A percentile compares a stretch with the other conserved stretches of the same genome.
phyloP scores from a whole-genome alignment of 2,888 invertebrate species.

The Serripes groenlandicus region DNA sequence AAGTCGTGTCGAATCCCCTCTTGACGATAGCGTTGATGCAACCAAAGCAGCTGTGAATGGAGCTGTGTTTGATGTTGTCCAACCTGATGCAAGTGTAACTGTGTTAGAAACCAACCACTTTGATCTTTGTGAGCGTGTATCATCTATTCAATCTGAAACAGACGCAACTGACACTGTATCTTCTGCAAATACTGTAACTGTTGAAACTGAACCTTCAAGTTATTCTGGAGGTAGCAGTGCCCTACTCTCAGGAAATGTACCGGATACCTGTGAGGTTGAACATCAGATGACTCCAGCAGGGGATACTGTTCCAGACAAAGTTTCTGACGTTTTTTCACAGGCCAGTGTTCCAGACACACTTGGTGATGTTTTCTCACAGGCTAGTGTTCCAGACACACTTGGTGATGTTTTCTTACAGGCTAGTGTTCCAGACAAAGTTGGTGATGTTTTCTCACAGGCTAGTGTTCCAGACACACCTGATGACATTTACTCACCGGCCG shows the following conservation, averaged over 20 bases:
- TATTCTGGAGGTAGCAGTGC: neutral
- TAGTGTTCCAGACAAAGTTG: no score
- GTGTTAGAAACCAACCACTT: neutral
- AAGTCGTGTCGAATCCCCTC: constrained; percentile 58
- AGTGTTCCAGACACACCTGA: constrained; percentile 26
- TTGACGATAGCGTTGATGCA: constrained; percentile 16
- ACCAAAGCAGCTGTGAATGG: neutral
- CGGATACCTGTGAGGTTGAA: neutral
- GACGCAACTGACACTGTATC: neutral
- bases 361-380: constrained; percentile 33
- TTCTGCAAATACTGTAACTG: neutral
- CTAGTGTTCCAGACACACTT: constrained; percentile 30
- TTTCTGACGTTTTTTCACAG: no score
- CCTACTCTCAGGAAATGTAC: neutral
- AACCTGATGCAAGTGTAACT: neutral
- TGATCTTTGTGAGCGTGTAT: neutral
- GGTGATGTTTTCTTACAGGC: no score
- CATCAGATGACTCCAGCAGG: neutral
- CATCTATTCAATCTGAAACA: neutral
- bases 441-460: constrained; percentile 37
- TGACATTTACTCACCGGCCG: no score
- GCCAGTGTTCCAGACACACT: neutral
- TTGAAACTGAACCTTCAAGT: no score
- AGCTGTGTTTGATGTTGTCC: neutral
- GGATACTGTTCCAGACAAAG: neutral